Conservation (phyloP, 2,888 invertebrate species). For the Rhimphoctona megacephalus region DNA sequence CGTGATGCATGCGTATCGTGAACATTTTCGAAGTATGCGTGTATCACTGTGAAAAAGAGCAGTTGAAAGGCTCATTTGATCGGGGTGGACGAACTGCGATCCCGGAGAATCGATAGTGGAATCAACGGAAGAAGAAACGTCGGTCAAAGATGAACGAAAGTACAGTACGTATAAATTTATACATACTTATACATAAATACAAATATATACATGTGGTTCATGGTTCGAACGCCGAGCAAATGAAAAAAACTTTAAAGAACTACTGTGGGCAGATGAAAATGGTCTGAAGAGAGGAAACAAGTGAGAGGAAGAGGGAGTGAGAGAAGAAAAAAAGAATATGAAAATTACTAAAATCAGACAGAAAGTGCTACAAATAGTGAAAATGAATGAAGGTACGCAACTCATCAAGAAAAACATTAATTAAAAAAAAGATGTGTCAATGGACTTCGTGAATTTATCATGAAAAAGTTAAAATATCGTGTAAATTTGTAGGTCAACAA, state of each 20-base stretch:
- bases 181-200: conserved; percentile 13
- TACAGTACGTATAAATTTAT: conserved; percentile 2
- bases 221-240: conserved; percentile 33
- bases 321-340: conserved; percentile 31
- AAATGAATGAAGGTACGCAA: conserved; percentile 44
- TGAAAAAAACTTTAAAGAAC: conserved; percentile 56
- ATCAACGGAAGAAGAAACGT: conserved; percentile 55
- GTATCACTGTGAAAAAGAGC: conserved; percentile 37
- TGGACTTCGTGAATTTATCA: conserved; percentile 28
- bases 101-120: conserved; percentile 65
- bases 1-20: background rate
- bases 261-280: conserved; percentile 52
- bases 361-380: conserved; percentile 34
- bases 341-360: conserved; percentile 48
- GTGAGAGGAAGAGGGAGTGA: background rate
- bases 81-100: conserved; percentile 63
- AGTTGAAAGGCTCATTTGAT: conserved; percentile 47
- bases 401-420: conserved; percentile 13
- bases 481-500: background rate
- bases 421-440: conserved; percentile 31
- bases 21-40: conserved; percentile 8
- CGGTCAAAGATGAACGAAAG: conserved; percentile 44
- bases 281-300: conserved; percentile 31
- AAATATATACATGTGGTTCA: conserved; percentile 5
- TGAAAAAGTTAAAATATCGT: background rate